phyloP scores from a whole-genome alignment of 2,888 invertebrate species.

The Dasysyrphus albostriatus region DNA sequence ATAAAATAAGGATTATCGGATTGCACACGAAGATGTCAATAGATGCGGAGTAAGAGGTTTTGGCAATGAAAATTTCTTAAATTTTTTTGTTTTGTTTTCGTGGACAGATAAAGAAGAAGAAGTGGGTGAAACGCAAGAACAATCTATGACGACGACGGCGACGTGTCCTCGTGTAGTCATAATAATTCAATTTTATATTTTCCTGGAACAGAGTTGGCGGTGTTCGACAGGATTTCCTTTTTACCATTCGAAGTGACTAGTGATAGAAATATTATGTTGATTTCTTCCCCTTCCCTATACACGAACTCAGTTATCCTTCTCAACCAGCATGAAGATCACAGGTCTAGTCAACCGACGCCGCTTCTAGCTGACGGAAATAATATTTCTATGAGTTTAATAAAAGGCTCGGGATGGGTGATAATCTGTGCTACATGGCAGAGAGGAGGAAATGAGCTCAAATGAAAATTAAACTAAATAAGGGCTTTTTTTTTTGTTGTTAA shows the following conservation, averaged over 20 bases:
- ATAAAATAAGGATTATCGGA: constrained; percentile 76
- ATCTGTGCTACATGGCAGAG: neutral
- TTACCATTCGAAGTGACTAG: constrained; percentile 51
- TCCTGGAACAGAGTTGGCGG: constrained; percentile 53
- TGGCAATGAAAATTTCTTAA: constrained; percentile 36
- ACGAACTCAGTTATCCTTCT: neutral
- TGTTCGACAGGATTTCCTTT: constrained; percentile 67
- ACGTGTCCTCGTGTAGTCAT: constrained; percentile 74
- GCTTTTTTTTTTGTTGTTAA: constrained; percentile 45
- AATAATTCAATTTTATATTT: constrained; percentile 75
- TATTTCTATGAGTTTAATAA: constrained; percentile 49
- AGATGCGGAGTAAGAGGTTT: constrained; percentile 7
- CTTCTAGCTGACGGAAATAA: constrained; percentile 34
- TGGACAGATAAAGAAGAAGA: neutral
- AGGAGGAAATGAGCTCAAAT: constrained; percentile 1
- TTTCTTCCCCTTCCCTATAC: constrained; percentile 10
- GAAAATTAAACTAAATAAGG: constrained; percentile 49
- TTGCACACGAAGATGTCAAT: constrained; percentile 33
- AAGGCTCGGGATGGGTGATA: neutral
- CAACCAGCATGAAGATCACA: neutral
- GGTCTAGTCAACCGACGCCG: constrained; percentile 15
- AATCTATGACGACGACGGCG: constrained; percentile 39
- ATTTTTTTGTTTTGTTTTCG: neutral
- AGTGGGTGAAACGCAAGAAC: constrained; percentile 13
- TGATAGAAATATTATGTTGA: constrained; percentile 57